Conservation (phyloP, 2,888 invertebrate species). For the Cosmorhoe ocellata region DNA sequence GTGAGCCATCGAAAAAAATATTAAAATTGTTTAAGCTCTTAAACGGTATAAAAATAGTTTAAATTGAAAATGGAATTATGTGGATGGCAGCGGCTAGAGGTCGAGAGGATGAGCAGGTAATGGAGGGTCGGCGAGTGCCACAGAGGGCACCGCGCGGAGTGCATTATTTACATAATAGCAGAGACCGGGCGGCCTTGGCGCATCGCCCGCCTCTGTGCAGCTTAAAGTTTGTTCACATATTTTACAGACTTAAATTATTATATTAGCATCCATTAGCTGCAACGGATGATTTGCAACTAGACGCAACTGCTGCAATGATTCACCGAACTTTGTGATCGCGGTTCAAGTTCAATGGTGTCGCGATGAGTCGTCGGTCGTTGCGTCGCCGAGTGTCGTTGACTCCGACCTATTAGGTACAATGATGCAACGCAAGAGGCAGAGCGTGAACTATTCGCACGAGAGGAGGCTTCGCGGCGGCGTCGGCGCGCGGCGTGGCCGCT, state of each 20-base stretch:
- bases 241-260: constrained; percentile 34
- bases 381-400: constrained; percentile 67
- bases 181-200: constrained; percentile 68
- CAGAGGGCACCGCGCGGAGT: constrained; percentile 45
- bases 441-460: constrained; percentile 68
- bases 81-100: constrained; percentile 21
- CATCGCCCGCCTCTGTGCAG: constrained; percentile 44
- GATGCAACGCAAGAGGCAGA: constrained; percentile 64
- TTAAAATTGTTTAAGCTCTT: not conserved
- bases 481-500: too few species aligned
- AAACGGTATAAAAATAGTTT: constrained; percentile 8
- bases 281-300: constrained; percentile 29
- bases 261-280: constrained; percentile 33
- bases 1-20: constrained; percentile 8
- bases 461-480: constrained; percentile 44
- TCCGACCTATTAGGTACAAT: constrained; percentile 55
- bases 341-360: constrained; percentile 57
- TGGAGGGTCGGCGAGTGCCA: constrained; percentile 38
- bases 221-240: constrained; percentile 40
- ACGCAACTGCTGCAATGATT: constrained; percentile 42
- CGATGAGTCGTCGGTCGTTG: constrained; percentile 59
- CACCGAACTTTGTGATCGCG: constrained; percentile 38
- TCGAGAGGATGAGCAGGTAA: constrained; percentile 44
- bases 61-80: constrained; percentile 15
- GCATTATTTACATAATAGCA: constrained; percentile 72